Conservation (phyloP, 2,797 vertebrate genomes). For the Australoheros facetus region DNA sequence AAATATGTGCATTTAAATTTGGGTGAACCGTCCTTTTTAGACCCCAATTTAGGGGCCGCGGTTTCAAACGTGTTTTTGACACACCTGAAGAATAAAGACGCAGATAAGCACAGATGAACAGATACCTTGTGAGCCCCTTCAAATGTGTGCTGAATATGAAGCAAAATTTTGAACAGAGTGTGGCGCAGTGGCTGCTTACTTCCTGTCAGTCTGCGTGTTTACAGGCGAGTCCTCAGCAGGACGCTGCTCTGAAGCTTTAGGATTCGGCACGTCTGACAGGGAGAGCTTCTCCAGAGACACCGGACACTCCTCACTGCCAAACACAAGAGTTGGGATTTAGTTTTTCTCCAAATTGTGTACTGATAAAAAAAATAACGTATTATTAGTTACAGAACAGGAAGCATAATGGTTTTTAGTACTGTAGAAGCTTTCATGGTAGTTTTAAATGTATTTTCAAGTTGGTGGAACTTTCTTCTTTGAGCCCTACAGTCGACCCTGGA, state of each 20-base stretch:
- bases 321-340: neutral
- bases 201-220: slow-evolving; percentile 66
- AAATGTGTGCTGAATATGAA: neutral
- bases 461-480: too few species aligned
- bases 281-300: slow-evolving; percentile 80
- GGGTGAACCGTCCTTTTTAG: neutral
- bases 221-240: slow-evolving; percentile 39
- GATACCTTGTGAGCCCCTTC: neutral
- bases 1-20: too few species aligned
- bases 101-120: neutral
- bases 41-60: neutral
- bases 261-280: slow-evolving; percentile 70
- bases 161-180: neutral
- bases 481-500: too few species aligned
- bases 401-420: too few species aligned
- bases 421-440: too few species aligned
- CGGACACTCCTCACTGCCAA: slow-evolving; percentile 70
- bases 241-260: slow-evolving; percentile 51
- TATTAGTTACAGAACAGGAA: too few species aligned
- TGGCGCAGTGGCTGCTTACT: slow-evolving; percentile 51
- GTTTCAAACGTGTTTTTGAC: neutral
- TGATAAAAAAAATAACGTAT: too few species aligned
- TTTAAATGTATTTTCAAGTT: too few species aligned
- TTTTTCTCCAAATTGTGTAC: too few species aligned
- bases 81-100: neutral